Base-by-base conservation (phyloP, 2,888 invertebrate species). In the Drosophila monieri region DNA sequence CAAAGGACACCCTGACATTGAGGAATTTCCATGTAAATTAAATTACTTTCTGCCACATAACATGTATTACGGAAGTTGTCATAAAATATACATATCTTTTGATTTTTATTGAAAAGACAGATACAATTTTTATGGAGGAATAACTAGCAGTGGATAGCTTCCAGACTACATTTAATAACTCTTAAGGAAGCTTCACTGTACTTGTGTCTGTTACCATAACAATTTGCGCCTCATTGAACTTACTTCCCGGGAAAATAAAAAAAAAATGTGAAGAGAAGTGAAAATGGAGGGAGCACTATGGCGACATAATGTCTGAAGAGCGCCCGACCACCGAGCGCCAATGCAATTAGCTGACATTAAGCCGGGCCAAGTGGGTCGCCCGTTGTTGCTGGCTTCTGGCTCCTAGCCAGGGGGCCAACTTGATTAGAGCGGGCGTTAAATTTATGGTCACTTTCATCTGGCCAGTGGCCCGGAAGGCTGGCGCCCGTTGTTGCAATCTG, bases 301-400 rank as follows among this genome's bases (percentile, higher is more conserved):
- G 69, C 78, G 78, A 62, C 74, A 35, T 37, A 49, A 37, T 57
- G 53, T 48, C 54, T 53, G 58, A 70, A 32, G 44, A 32, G 48
- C 53, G 49, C 39, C 60, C 47, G 37, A 46, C 52, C 52, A 43
- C 15, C 32, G 27, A 61, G 41, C 58, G 57, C 35, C 57, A 80
- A 76, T 83, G 84, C 80, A 80, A 80, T 84, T 87, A 85, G 85
- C 61, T 73, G 61, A 49, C 66, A 62, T 72, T 69, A 69, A 66
- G 73, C 57, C 18, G 25, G 37, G 62, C 73, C 62, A 83, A 79
- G 62, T 66, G 47, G 59, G 59, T 60, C 65, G 84, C 46, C 56
- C 48, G 21, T 44, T 47, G 27, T 46, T 48, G 23, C 35, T 47
- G 49, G 51, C 55, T 47, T 21, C 57, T 72, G 58, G 74, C 65